Base-by-base conservation (phyloP, 2,888 invertebrate species). In the Hedya salicella region DNA sequence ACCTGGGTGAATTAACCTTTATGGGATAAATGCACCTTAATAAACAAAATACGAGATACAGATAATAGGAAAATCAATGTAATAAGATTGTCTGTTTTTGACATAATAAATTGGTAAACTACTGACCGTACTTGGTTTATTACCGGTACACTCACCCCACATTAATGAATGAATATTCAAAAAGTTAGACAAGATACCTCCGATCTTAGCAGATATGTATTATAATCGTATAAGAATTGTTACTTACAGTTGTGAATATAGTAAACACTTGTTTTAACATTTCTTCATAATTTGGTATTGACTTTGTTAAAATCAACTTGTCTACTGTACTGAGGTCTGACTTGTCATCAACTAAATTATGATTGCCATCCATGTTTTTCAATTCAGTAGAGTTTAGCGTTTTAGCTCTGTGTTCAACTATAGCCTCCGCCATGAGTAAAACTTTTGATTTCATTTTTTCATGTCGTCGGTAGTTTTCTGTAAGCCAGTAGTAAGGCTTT, bases 231-330 rank as follows among this genome's bases (percentile, higher is more conserved):
- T 16, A n/a, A 16, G 25, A n/a, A n/a, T n/a, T n/a, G n/a, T 11
- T 50, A 74, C 86, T 84, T 73, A 90, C 90, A 46, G 89, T 82
- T 39, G 89, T 90, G 70, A 90, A 91, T 66, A 90, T 75, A 2
- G 91, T 89, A 65, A 87, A 87, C 0, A 86, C 88, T 70, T 88
- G 89, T 0, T 75, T 68, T 1, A 78, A 1, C 48, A 89, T 21
- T 36, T 88, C 86, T 0, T 77, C 72, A 0, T 62, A 40, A 62
- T 77, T 70, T 13, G 90, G 68, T 46, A 86, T 83, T 9, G 82
- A 71, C 11, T 62, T 53, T 0, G 88, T 87, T 32, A 90, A 67
- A 52, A 89, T 74, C 60, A 90, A 87, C 57, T 87, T 80, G 52
- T 90, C 90, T n/a, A 90, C 81, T 0, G 88, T 84, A 71, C 89